A percentile compares a stretch with the other conserved stretches of the same genome.
Evolutionary conservation across 2,113 vertebrate species (phyloP).

Genomic region (Echinops telfairi): DNA sequence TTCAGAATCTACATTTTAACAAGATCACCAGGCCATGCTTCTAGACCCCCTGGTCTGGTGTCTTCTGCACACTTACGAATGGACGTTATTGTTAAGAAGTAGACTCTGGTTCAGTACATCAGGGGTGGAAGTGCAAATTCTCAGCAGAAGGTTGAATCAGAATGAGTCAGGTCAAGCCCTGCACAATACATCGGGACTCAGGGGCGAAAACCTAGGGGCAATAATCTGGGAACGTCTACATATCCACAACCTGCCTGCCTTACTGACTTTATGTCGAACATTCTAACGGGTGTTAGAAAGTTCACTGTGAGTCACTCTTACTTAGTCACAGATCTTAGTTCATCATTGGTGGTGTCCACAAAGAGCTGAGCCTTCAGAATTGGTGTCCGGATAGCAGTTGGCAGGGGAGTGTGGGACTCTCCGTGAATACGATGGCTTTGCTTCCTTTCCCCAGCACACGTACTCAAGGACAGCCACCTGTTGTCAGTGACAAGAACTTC

Average conservation of each 20-base stretch:
- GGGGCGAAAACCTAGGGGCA: neutral
- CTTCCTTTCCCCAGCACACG: neutral
- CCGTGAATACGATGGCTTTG: neutral
- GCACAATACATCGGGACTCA: neutral
- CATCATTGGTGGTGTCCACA: neutral
- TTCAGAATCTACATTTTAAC: no score
- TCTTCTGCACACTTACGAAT: no score
- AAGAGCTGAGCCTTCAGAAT: neutral
- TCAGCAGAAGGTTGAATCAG: no score
- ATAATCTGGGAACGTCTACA: conserved; percentile 25
- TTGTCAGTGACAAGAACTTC: conserved; percentile 9
- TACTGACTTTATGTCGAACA: conserved; percentile 17
- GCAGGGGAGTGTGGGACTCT: neutral
- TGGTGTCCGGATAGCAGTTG: neutral
- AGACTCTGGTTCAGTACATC: no score
- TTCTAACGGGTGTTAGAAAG: no score
- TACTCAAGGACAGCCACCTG: conserved; percentile 11
- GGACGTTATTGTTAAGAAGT: no score
- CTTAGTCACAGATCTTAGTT: neutral
- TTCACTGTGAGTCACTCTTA: neutral
- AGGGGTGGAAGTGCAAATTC: no score
- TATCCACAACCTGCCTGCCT: neutral
- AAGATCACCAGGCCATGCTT: no score
- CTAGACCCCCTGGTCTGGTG: no score
- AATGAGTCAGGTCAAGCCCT: no score